Base-by-base conservation (phyloP, 1,140 invertebrate genomes). In the Meteorus sp. region DNA sequence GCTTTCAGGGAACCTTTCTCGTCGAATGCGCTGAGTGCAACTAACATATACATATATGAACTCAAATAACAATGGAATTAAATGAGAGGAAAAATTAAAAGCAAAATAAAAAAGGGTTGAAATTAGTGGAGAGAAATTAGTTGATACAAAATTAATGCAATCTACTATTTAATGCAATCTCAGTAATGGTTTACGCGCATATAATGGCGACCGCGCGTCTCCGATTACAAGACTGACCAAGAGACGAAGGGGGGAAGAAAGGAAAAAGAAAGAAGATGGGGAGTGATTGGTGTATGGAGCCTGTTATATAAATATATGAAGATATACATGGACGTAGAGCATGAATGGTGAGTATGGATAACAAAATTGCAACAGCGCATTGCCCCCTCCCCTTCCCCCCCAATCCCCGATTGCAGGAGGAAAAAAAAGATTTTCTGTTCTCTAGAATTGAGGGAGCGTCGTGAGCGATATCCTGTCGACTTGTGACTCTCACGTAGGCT, bases 311-410 rank as follows among this genome's bases (percentile, higher is more conserved):
- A n/a, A n/a, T n/a, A 22, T 60, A 63, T 57, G 61, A 56, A 60
- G 60, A 64, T 57, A 61, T 60, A 59, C 15, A 60, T 53, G 60
- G 63, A 44, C 62, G 69, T 67, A 67, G 19, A 22, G 68, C 67
- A 74, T 71, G 74, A 75, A 74, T 70, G 73, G 65, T 54, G 59
- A 70, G 68, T n/a, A n/a, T 69, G 72, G 70, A 75, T 75, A 76
- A 76, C 70, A 69, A 71, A 76, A 66, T 72, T 75, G 75, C 72
- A 74, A 74, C 73, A 65, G 70, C 65, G 66, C 66, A 68, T 63
- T 68, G 68, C 75, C 70, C 70, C 58, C 67, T 62, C 51, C 63
- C 61, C 70, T 71, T 58, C 67, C 63, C 51, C 63, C 61, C 20
- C 33, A 65, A 66, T 55, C 62, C 64, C 65, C 67, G 68, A 64